phyloP scores from a whole-genome alignment of 2,888 invertebrate genomes.

The Ditula angustiorana region DNA sequence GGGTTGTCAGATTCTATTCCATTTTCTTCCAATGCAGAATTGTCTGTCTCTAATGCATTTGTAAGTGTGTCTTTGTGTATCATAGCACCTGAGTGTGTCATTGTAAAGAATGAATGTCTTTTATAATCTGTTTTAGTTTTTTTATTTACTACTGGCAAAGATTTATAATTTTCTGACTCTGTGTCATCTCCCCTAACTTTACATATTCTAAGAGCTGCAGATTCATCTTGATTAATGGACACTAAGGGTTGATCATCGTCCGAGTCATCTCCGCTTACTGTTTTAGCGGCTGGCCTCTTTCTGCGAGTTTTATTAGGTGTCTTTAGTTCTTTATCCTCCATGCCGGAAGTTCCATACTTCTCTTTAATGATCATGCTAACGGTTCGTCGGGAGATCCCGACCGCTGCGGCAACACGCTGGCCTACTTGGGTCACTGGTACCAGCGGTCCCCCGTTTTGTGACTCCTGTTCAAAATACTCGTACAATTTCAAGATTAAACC shows the following conservation, averaged over 20 bases:
- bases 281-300: too few relatives aligned
- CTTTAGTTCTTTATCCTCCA: too few relatives aligned
- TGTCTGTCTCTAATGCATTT: not conserved
- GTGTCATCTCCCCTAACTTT: not conserved
- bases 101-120: not conserved
- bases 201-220: not conserved
- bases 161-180: not conserved
- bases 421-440: not conserved
- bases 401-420: not conserved
- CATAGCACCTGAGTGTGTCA: not conserved
- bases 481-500: not conserved
- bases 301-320: too few relatives aligned
- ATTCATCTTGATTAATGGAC: not conserved
- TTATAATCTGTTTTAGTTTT: not conserved
- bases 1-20: not conserved
- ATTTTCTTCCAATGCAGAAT: too few relatives aligned
- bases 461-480: not conserved
- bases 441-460: not conserved
- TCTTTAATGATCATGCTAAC: not conserved
- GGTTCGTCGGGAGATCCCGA: not conserved
- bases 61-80: not conserved
- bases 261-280: too few relatives aligned
- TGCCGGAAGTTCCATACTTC: too few relatives aligned
- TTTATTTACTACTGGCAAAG: not conserved
- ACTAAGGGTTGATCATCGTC: not conserved